Conservation (phyloP, 2,888 invertebrate species). For the Alviniconcha strummeri region DNA sequence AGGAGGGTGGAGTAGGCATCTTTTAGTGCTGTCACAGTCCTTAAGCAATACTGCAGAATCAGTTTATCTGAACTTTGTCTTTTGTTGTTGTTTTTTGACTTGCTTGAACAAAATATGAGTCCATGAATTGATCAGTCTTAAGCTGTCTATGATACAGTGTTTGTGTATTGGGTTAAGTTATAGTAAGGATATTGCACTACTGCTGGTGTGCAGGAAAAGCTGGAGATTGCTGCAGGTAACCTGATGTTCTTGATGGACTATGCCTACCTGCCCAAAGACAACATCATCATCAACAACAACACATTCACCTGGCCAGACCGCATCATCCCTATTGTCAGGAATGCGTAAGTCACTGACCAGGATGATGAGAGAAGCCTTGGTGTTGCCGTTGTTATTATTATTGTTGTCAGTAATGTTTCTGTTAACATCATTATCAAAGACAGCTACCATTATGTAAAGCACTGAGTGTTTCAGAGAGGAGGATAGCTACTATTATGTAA, state of each 20-base stretch:
- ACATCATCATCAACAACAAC: conserved; percentile 68
- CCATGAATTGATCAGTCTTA: no score
- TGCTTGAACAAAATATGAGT: no score
- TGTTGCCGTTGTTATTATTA: no score
- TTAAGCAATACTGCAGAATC: no score
- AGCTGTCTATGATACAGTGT: no score
- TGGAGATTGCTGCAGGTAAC: conserved; percentile 70
- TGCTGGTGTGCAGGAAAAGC: conserved; percentile 61
- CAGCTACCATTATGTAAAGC: not conserved
- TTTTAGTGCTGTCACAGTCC: no score
- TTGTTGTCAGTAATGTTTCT: not conserved
- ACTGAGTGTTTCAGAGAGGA: not conserved
- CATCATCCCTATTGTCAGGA: conserved; percentile 70
- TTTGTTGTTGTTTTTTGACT: no score
- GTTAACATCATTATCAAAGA: not conserved
- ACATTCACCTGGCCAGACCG: conserved; percentile 72
- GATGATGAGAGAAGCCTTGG: no score
- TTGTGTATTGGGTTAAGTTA: no score
- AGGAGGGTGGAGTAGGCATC: no score
- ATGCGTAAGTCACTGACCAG: conserved; percentile 56
- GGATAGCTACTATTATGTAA: no score
- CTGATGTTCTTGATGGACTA: conserved; percentile 72
- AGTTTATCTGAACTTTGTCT: no score
- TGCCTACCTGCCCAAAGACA: conserved; percentile 66
- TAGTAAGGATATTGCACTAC: not conserved